These are phyloP conservation scores for Trichomalopsis sarcophagae DNA, from an alignment of 1,140 invertebrate genomes.

Conservation along the genomic window DNA sequence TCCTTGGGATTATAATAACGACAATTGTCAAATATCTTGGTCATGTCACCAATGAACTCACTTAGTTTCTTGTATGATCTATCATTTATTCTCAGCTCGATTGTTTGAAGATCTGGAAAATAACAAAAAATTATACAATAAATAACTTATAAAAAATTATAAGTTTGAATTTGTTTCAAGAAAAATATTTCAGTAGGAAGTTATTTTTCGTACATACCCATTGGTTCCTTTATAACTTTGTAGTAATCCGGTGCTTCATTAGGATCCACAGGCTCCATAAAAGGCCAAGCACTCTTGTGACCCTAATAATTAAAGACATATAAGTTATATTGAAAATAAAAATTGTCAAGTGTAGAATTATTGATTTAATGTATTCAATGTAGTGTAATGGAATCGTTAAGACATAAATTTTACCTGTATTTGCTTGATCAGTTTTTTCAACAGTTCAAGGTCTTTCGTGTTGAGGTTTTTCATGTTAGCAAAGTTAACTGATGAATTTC, in stretches of 20 bases:
- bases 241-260: constrained; percentile 98
- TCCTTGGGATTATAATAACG: constrained; percentile 97
- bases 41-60: constrained; percentile 98
- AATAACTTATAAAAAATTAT: constrained; percentile 38
- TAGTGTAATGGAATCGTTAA: not conserved
- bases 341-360: not conserved
- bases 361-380: constrained; percentile 9
- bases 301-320: constrained; percentile 72
- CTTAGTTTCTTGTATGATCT: constrained; percentile 90
- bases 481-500: constrained; percentile 90
- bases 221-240: constrained; percentile 97
- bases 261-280: constrained; percentile 96
- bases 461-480: constrained; percentile 92
- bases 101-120: constrained; percentile 92
- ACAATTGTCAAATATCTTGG: constrained; percentile 99
- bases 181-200: not conserved
- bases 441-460: constrained; percentile 87
- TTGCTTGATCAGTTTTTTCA: constrained; percentile 91
- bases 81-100: constrained; percentile 91
- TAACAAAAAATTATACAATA: constrained; percentile 56
- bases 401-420: constrained; percentile 82
- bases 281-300: constrained; percentile 97
- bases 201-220: constrained; percentile 81
- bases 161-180: not conserved
- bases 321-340: constrained; percentile 44